Conservation (phyloP, 2,888 invertebrate species). For the Loripinus fragilis region DNA sequence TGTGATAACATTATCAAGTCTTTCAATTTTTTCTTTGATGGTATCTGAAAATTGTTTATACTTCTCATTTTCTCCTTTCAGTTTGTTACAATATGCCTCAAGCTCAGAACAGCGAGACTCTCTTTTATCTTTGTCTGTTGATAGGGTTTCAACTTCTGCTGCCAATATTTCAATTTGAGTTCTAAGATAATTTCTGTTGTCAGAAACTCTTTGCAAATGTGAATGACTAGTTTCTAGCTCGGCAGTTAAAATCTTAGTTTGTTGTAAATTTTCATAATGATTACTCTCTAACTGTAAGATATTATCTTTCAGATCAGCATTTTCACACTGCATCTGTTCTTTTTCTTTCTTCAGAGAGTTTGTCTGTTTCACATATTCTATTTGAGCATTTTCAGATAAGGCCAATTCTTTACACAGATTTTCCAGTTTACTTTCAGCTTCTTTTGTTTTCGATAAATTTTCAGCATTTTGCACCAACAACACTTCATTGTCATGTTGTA, state of each 20-base stretch:
- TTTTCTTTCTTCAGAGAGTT: slow-evolving; percentile 19
- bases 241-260: slow-evolving; percentile 30
- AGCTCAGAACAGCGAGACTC: background rate
- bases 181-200: slow-evolving; percentile 54
- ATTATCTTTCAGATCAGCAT: background rate
- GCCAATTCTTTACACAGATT: slow-evolving; percentile 29
- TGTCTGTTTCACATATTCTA: slow-evolving; percentile 17
- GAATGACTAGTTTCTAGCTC: slow-evolving; percentile 38
- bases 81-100: background rate
- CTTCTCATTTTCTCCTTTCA: slow-evolving; percentile 16
- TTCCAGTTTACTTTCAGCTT: slow-evolving; percentile 23
- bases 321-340: slow-evolving; percentile 32
- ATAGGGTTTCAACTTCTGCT: slow-evolving; percentile 46
- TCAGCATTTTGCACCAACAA: slow-evolving; percentile 11
- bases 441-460: slow-evolving; percentile 29
- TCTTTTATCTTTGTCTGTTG: slow-evolving; percentile 21
- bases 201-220: slow-evolving; percentile 46
- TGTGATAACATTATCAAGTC: slow-evolving; percentile 37
- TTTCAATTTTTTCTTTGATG: slow-evolving; percentile 38
- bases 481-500: slow-evolving; percentile 44
- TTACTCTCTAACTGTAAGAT: background rate
- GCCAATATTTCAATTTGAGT: slow-evolving; percentile 55
- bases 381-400: background rate
- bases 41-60: background rate
- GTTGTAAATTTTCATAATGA: background rate